Conservation (phyloP, 2,888 invertebrate genomes). For the Cantharis lateralis region DNA sequence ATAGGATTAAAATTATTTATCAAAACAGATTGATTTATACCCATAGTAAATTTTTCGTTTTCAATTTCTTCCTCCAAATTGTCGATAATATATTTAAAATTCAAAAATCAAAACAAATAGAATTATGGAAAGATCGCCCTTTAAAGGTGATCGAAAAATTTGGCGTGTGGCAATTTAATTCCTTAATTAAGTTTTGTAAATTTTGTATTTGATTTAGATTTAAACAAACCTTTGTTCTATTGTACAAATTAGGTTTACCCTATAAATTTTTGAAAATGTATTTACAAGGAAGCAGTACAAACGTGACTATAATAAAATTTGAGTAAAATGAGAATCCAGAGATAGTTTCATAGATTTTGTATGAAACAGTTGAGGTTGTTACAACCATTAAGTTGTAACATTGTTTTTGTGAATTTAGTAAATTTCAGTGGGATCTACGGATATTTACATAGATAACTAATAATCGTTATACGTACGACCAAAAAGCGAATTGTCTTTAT, state of each 20-base stretch:
- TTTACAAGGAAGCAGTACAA: neutral
- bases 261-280: neutral
- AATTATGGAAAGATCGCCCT: too few species aligned
- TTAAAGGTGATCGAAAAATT: neutral
- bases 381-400: constrained; percentile 17
- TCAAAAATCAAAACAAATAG: too few species aligned
- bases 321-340: neutral
- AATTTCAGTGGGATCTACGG: constrained; percentile 9
- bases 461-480: constrained; percentile 16
- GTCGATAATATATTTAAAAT: neutral
- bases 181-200: neutral
- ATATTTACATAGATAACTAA: constrained; percentile 24
- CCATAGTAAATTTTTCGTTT: constrained; percentile 4
- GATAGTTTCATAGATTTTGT: constrained; percentile 3
- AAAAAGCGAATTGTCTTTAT: constrained; percentile 20
- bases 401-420: constrained; percentile 18
- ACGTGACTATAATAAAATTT: constrained; percentile 2
- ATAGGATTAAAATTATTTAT: constrained; percentile 18
- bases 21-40: constrained; percentile 13
- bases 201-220: neutral
- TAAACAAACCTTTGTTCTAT: neutral
- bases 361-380: constrained; percentile 7
- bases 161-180: neutral
- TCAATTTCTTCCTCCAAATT: neutral
- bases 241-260: neutral